Percentiles rank a stretch among this genome's conserved stretches.
Evolutionary conservation across 2,797 vertebrate species (phyloP).

Genomic region (Microctenopoma steveboyesi): DNA sequence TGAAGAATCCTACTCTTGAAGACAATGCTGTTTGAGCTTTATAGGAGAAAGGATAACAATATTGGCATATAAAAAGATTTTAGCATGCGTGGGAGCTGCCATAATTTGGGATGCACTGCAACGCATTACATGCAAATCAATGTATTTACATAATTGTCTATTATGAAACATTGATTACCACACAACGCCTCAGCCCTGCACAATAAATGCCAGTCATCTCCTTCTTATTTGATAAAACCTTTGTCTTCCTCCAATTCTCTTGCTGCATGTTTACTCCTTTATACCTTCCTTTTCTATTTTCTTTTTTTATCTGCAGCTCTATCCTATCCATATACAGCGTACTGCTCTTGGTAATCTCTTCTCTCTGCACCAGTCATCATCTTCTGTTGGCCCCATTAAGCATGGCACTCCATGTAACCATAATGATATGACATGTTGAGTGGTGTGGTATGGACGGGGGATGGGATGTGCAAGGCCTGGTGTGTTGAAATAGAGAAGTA

Average conservation of each 20-base stretch:
- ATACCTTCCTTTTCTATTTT: slow-evolving; percentile 27
- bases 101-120: no score
- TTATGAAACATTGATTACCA: no score
- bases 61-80: no score
- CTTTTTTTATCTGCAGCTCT: slow-evolving; percentile 34
- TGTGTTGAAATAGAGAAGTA: slow-evolving; percentile 28
- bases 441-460: slow-evolving; percentile 58
- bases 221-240: slow-evolving; percentile 8
- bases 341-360: slow-evolving; percentile 55
- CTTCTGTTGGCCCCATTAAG: slow-evolving; percentile 74
- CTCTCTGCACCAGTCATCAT: slow-evolving; percentile 46
- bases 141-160: no score
- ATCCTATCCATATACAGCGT: slow-evolving; percentile 14
- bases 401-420: slow-evolving; percentile 56
- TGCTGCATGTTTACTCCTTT: slow-evolving; percentile 8
- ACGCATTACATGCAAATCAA: no score
- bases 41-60: no score
- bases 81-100: no score
- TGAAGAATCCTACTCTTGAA: no score
- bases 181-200: no score
- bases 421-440: slow-evolving; percentile 81
- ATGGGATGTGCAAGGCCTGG: slow-evolving; percentile 27
- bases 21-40: no score
- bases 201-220: no score
- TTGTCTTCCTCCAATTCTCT: slow-evolving; percentile 8